Evolutionary conservation across 2,113 vertebrate genomes (phyloP).

Genomic region (Neogobius melanostomus): DNA sequence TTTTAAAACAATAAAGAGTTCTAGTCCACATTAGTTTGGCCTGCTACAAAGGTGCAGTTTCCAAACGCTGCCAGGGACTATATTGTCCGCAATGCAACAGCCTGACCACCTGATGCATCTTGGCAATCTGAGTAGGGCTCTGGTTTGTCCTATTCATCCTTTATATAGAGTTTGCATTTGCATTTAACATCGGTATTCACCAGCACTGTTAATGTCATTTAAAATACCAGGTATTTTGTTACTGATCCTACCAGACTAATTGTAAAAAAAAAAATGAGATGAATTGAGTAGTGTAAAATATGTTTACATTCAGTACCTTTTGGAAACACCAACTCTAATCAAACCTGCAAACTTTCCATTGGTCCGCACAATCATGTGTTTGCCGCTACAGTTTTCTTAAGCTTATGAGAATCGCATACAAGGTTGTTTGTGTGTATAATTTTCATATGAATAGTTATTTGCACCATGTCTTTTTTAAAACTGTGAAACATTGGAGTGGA

Average conservation of each 20-base stretch:
- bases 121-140: slow-evolving; percentile 46
- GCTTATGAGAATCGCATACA: slow-evolving; percentile 26
- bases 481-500: slow-evolving; percentile 74
- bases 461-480: slow-evolving; percentile 63
- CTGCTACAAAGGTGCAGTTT: slow-evolving; percentile 51
- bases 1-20: slow-evolving; percentile 55
- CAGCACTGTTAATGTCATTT: slow-evolving; percentile 62
- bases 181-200: slow-evolving; percentile 57
- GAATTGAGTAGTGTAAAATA: slow-evolving; percentile 20
- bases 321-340: slow-evolving; percentile 35
- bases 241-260: slow-evolving; percentile 25
- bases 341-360: slow-evolving; percentile 30
- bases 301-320: slow-evolving; percentile 59
- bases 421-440: slow-evolving; percentile 31
- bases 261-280: slow-evolving; percentile 30
- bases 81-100: slow-evolving; percentile 33
- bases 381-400: slow-evolving; percentile 14
- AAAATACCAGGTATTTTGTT: slow-evolving; percentile 59
- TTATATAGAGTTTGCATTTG: slow-evolving; percentile 34
- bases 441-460: slow-evolving; percentile 50
- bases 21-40: slow-evolving; percentile 52
- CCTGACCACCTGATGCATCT: slow-evolving; percentile 35
- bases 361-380: slow-evolving; percentile 55
- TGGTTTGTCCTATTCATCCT: slow-evolving; percentile 31
- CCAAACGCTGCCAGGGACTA: slow-evolving; percentile 55